Base-by-base conservation (phyloP, 2,888 invertebrate genomes). In the Pseudococcus longispinus region DNA sequence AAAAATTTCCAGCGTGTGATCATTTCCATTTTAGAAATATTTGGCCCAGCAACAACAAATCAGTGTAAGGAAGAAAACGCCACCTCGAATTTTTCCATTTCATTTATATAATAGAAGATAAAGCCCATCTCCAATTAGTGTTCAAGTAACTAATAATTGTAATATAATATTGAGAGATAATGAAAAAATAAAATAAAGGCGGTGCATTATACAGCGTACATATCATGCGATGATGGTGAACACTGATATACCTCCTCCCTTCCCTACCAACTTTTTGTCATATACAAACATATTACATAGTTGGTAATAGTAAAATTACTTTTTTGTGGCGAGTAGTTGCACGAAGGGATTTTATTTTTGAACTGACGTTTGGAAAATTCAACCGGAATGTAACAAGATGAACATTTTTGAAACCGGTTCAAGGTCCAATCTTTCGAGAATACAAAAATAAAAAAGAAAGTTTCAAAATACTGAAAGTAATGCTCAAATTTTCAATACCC, bases 71-170 rank as follows among this genome's bases (percentile, higher is more conserved):
- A 86, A 80, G 80, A 86, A 86, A 86, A 86, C 86, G 86, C 86
- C 86, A 86, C 86, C 86, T 86, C 86, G 85, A 85, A 70, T 84
- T 84, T 65, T 70, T 60, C 42, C 32, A 85, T 85, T 70, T 42
- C 37, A 23, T 60, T 60, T 60, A 85, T 44, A 29, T 23, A 65
- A 74, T 60, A 80, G 80, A 86, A 86, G 86, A 77, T 86, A 77
- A 77, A 86, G 77, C 86, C 86, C 86, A 86, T 86, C 86, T 74
- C 86, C 86, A 55, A 86, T 86, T 86, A 86, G 77, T 86, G 80
- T 77, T 86, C 42, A 86, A 65, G 44, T 80, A 80, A 80, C 77
- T 80, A 80, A 80, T 80, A 85, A 86, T 46, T 80, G 70, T 70
- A 82, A 65, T 85, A 86, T 70, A 74, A 70, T 37, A 37, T 70